Evolutionary conservation across 2,888 invertebrate genomes (phyloP).

Genomic region (Anticlea derivata): DNA sequence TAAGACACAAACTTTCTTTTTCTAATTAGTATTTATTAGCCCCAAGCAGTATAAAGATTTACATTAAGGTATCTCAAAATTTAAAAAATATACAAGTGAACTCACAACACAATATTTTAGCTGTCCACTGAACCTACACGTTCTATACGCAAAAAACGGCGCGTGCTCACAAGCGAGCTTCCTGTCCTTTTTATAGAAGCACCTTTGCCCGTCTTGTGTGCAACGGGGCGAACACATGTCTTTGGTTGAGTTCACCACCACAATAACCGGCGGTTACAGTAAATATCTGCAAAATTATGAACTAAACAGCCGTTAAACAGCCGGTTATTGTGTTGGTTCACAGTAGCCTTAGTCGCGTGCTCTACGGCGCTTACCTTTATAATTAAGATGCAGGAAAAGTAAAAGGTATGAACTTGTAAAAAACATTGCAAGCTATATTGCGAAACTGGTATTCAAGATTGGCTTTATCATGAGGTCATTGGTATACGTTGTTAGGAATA

Average conservation of each 20-base stretch:
- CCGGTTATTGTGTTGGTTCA: conserved; percentile 30
- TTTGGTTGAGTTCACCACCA: not conserved
- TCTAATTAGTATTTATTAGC: too few relatives aligned
- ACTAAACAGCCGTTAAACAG: not conserved
- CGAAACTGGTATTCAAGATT: not conserved
- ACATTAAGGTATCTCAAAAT: too few relatives aligned
- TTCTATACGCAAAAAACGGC: conserved; percentile 46
- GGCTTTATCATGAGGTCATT: not conserved
- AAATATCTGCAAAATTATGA: not conserved
- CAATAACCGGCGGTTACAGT: not conserved
- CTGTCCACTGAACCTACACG: conserved; percentile 23
- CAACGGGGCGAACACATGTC: conserved; percentile 42
- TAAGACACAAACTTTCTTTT: too few relatives aligned
- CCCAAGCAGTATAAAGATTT: too few relatives aligned
- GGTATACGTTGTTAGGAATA: not conserved
- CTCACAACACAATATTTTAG: conserved; percentile 11
- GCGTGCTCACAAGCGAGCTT: conserved; percentile 61
- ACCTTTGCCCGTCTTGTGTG: conserved; percentile 51
- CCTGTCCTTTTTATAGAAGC: conserved; percentile 53
- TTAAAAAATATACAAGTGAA: conserved; percentile 21
- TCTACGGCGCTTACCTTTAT: conserved; percentile 31
- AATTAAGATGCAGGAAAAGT: conserved; percentile 20
- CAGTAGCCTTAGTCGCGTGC: conserved; percentile 61
- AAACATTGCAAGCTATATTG: not conserved
- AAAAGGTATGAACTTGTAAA: conserved; percentile 6